Evolutionary conservation across 2,113 vertebrate species (phyloP), one percentile per base, ranked within the genome.

Genomic region (Aphelocoma coerulescens): DNA sequence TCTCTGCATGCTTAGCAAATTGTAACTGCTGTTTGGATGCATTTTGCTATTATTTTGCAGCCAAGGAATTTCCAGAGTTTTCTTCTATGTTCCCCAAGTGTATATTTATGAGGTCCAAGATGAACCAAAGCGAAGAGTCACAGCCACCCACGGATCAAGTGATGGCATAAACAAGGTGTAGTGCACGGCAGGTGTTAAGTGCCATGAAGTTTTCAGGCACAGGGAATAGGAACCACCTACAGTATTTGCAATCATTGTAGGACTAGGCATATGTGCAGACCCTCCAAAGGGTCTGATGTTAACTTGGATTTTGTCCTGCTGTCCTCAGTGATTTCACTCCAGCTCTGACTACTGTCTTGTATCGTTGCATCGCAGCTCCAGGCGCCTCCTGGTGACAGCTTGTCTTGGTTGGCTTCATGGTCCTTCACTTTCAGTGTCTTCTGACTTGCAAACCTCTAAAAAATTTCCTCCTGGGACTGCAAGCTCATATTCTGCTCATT

Each of bases 11-110:
- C 44, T 35, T 98, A 51, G 97, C 97, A 12, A 97, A 98, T 3
- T 86, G 71, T 33, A 99, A 98, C 91, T 98, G 98, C 87, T 98
- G 98, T 74, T 94, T 98, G 63, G 98, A 98, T 27, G 94, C 95
- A 12, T 66, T 99, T 87, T 98, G 97, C 88, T 98, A 98, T 95
- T 98, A 98, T 74, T 98, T 97, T 97, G 93, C 95, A 75, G 97
- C 98, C 79, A 97, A 86, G 63, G 98, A 98, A 63, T 98, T 98
- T 75, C 96, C 82, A 43, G 97, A 98, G 48, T 97, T 96, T 2
- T 78, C 97, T 8, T 55, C 58, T 3, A 6, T 85, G 32, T 14
- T 90, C 15, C 10, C n/a, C 9, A 8, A 14, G 20, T 90, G 52
- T 35, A 3, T 44, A 6, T 37, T 43, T 9, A 8, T 7, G 68